phyloP scores from a whole-genome alignment of 2,888 invertebrate genomes.

The Spilarctia lutea region DNA sequence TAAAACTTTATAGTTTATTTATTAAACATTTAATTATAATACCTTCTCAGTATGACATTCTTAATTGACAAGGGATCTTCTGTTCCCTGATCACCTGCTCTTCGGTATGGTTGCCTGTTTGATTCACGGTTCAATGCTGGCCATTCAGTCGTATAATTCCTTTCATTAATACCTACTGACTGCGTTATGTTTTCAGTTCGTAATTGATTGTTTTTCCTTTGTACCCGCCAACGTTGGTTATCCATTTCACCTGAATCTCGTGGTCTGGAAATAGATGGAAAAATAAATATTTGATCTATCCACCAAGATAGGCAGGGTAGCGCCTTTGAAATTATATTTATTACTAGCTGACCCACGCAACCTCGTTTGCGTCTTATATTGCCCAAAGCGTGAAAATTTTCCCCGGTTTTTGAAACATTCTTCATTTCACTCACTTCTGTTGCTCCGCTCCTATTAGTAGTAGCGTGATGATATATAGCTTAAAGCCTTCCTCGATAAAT shows the following conservation, averaged over 20 bases:
- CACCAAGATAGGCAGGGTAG: not conserved
- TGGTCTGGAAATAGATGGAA: not conserved
- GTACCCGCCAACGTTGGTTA: not conserved
- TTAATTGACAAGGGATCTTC: constrained; percentile 4
- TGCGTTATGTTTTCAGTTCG: not conserved
- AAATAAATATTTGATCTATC: not conserved
- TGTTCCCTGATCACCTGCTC: not conserved
- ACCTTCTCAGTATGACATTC: constrained; percentile 11
- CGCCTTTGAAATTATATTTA: too few relatives aligned
- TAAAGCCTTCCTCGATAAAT: too few relatives aligned
- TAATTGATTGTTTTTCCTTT: not conserved
- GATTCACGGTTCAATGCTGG: not conserved
- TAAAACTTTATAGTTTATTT: not conserved
- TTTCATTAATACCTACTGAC: not conserved
- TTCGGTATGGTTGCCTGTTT: not conserved
- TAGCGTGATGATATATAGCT: too few relatives aligned
- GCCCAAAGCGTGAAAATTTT: too few relatives aligned
- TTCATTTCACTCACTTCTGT: too few relatives aligned
- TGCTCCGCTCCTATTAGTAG: too few relatives aligned
- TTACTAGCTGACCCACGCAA: too few relatives aligned
- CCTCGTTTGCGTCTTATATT: too few relatives aligned
- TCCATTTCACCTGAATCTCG: not conserved
- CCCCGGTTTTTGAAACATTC: too few relatives aligned
- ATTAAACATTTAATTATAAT: constrained; percentile 2
- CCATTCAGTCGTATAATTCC: not conserved